Percentiles rank a stretch among this genome's conserved stretches.
These are phyloP conservation scores for Coregonus ussuriensis DNA, from an alignment of 2,797 vertebrate species.

Conservation along the genomic window DNA sequence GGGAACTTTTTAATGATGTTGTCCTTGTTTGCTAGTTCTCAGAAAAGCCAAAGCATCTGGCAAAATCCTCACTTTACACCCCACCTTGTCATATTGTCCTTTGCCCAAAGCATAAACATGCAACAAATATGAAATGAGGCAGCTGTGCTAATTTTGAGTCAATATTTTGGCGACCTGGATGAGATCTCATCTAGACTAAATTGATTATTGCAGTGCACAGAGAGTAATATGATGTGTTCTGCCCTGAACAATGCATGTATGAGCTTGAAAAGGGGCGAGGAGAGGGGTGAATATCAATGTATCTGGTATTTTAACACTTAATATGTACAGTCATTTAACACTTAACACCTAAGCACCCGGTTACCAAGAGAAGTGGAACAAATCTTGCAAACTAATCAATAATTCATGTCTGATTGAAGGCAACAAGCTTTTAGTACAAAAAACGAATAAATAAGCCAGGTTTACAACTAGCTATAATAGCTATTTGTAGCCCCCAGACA, in stretches of 20 bases:
- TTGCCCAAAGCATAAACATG: conserved; percentile 3
- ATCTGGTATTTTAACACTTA: not conserved
- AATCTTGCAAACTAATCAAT: not conserved
- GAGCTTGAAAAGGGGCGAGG: not conserved
- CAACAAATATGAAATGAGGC: not conserved
- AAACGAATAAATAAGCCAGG: conserved; percentile 24
- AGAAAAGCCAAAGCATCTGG: not conserved
- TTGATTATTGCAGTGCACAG: conserved; percentile 12
- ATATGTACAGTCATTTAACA: too few species aligned
- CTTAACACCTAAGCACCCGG: not conserved
- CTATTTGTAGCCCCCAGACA: conserved; percentile 44
- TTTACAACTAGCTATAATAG: conserved; percentile 19
- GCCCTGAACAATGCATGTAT: conserved; percentile 4
- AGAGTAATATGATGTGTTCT: conserved; percentile 17
- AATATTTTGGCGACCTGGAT: not conserved
- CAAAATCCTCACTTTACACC: not conserved
- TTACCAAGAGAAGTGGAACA: not conserved
- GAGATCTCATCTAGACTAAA: not conserved
- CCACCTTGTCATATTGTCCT: not conserved
- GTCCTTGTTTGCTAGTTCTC: not conserved
- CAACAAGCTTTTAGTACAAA: not conserved
- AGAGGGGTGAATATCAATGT: not conserved
- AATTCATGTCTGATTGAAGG: not conserved
- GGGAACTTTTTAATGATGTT: not conserved
- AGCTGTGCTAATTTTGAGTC: not conserved